These are phyloP conservation scores for Brenthis ino DNA, from an alignment of 2,888 invertebrate species.

Conservation along the genomic window DNA sequence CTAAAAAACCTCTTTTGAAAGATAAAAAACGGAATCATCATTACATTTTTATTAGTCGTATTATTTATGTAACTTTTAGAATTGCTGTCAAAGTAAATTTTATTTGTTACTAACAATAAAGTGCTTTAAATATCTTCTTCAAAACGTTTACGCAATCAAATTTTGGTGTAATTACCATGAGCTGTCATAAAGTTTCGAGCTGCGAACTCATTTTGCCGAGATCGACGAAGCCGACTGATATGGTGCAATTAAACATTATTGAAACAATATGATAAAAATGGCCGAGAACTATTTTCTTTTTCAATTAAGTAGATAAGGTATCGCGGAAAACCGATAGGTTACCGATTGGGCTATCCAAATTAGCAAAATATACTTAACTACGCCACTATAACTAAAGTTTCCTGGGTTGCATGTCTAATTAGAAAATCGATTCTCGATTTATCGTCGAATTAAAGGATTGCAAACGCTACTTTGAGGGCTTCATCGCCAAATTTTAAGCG, in stretches of 20 bases:
- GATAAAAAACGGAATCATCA: background rate
- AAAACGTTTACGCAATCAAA: background rate
- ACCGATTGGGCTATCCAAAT: background rate
- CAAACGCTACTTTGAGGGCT: too few relatives aligned
- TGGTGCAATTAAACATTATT: background rate
- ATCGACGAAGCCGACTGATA: background rate
- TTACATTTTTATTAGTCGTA: constrained; percentile 7
- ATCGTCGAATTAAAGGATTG: too few relatives aligned
- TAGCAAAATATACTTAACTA: too few relatives aligned
- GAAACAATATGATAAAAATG: constrained; percentile 4
- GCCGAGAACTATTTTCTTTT: background rate
- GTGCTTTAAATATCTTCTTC: background rate
- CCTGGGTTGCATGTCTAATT: too few relatives aligned
- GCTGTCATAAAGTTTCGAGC: constrained; percentile 3
- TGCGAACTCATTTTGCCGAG: background rate
- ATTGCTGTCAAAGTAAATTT: background rate
- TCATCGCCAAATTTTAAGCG: too few relatives aligned
- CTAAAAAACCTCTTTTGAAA: background rate
- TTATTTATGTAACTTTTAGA: background rate
- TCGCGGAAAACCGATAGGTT: background rate
- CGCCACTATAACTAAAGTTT: too few relatives aligned
- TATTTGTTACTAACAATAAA: background rate
- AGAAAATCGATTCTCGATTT: too few relatives aligned
- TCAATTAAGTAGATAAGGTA: background rate
- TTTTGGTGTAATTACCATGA: constrained; percentile 2